Percentiles rank a stretch among this genome's conserved stretches.
Conservation (phyloP, 2,797 vertebrate species). For the Heteromormyrus szaboi region DNA sequence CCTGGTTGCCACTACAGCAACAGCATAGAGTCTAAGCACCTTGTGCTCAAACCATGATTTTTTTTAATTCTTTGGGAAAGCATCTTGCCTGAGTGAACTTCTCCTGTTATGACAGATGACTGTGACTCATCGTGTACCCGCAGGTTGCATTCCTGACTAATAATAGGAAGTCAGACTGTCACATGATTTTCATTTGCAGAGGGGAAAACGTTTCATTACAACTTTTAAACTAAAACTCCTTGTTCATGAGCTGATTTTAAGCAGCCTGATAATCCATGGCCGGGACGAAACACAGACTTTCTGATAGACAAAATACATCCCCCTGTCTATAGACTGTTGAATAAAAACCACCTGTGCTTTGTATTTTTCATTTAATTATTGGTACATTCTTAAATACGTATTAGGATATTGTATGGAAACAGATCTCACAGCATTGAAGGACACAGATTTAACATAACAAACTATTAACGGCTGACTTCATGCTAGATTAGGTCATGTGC, state of each 20-base stretch:
- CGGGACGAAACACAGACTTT: not conserved
- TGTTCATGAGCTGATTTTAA: not conserved
- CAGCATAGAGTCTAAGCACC: not conserved
- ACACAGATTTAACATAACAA: not conserved
- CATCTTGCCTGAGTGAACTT: not conserved
- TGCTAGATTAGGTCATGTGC: conserved; percentile 4
- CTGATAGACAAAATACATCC: not conserved
- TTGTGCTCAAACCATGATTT: not conserved
- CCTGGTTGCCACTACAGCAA: not conserved
- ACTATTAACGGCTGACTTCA: not conserved
- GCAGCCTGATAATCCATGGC: not conserved
- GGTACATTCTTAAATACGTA: conserved; percentile 3
- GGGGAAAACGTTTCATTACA: not conserved
- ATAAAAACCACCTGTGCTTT: not conserved
- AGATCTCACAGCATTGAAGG: not conserved
- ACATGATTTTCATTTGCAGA: not conserved
- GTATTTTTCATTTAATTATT: not conserved
- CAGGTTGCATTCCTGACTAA: not conserved
- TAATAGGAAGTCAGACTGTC: not conserved
- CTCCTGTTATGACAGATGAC: not conserved
- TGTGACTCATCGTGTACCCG: not conserved
- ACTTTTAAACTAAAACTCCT: not conserved
- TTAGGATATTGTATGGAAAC: not conserved
- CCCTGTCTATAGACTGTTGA: not conserved
- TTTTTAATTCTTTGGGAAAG: not conserved